Conservation (phyloP, 1,140 invertebrate genomes). For the Asbolus verrucosus region DNA sequence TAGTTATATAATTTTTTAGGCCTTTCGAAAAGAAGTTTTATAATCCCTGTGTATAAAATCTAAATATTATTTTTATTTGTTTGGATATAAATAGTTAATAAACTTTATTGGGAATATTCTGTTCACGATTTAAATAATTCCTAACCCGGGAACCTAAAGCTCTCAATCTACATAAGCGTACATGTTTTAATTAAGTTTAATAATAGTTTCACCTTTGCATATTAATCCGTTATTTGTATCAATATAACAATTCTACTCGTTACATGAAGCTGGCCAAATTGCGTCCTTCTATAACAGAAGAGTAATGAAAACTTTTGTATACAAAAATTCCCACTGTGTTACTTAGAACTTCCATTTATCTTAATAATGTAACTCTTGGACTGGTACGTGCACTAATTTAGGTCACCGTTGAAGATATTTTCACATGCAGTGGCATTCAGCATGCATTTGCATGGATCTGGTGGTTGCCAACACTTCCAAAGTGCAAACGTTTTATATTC, state of each 20-base stretch:
- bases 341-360: slow-evolving; percentile 4
- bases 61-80: too few species aligned
- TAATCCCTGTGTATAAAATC: too few species aligned
- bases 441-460: slow-evolving; percentile 13
- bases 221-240: background rate
- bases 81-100: too few species aligned
- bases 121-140: too few species aligned
- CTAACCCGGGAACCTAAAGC: background rate
- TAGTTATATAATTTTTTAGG: too few species aligned
- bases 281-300: background rate
- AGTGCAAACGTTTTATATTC: slow-evolving; percentile 29
- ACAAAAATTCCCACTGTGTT: too few species aligned
- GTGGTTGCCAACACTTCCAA: background rate
- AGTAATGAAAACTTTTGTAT: background rate
- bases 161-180: slow-evolving; percentile 13
- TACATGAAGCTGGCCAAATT: background rate
- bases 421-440: background rate
- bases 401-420: background rate
- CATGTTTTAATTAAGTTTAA: slow-evolving; percentile 15
- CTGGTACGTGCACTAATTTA: background rate
- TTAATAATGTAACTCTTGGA: background rate
- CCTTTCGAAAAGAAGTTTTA: too few species aligned
- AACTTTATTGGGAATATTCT: too few species aligned
- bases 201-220: slow-evolving; percentile 10
- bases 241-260: background rate